Conservation (phyloP, 2,113 vertebrate species). For the Myiopsitta monachus region DNA sequence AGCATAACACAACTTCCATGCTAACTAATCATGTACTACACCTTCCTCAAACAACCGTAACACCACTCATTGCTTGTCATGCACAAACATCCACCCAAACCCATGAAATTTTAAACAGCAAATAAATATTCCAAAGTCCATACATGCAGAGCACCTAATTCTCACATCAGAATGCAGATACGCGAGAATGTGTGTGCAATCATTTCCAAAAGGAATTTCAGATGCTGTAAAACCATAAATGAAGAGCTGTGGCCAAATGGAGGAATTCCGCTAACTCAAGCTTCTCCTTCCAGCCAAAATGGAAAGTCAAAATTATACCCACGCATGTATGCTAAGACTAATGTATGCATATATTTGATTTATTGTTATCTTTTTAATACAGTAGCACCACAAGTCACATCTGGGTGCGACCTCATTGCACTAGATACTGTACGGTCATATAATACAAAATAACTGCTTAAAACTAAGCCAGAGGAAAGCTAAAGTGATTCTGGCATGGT, state of each 20-base stretch:
- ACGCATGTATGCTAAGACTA: neutral
- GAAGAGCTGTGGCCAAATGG: neutral
- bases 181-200: neutral
- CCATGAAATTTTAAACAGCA: conserved; percentile 59
- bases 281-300: neutral
- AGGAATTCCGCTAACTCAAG: neutral
- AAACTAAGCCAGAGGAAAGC: neutral
- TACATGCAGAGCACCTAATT: conserved; percentile 28
- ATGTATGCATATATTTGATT: neutral
- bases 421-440: neutral
- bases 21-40: conserved; percentile 34
- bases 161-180: conserved; percentile 34
- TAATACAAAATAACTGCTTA: neutral
- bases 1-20: conserved; percentile 1
- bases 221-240: neutral
- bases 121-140: conserved; percentile 49
- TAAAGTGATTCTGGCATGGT: neutral
- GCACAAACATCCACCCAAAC: conserved; percentile 22
- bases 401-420: neutral
- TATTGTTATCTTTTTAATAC: neutral
- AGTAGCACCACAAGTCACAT: neutral
- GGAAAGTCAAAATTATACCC: neutral
- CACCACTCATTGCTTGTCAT: neutral
- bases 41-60: neutral
- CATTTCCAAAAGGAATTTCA: conserved; percentile 17